phyloP scores from a whole-genome alignment of 2,113 vertebrate genomes.

The Acrocephalus arundinaceus region DNA sequence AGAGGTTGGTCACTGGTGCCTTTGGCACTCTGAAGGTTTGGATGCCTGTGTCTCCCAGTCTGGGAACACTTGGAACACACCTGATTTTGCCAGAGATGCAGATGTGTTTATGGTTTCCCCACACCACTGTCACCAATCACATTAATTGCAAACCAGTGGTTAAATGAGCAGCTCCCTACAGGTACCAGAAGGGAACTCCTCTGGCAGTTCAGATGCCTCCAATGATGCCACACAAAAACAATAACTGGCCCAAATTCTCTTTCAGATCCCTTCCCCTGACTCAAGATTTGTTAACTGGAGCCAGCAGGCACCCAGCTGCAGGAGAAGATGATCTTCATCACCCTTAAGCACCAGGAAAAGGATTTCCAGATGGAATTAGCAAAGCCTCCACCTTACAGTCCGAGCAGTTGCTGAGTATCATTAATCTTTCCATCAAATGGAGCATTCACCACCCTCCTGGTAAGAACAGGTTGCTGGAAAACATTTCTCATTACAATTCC shows the following conservation, averaged over 20 bases:
- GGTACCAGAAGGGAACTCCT: neutral
- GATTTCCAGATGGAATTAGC: conserved; percentile 15
- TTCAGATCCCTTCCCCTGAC: neutral
- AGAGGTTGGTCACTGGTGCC: neutral
- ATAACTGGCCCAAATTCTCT: neutral
- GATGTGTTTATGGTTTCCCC: neutral
- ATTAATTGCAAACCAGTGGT: neutral
- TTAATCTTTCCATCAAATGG: conserved; percentile 1
- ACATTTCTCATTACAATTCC: neutral
- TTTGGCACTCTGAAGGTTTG: neutral
- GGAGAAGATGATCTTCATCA: neutral
- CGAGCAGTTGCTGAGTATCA: neutral
- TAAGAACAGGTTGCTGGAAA: neutral
- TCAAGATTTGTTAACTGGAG: neutral
- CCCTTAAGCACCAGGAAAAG: neutral
- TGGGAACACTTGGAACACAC: neutral
- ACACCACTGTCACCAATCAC: neutral
- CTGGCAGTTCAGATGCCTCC: neutral
- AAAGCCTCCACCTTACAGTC: neutral
- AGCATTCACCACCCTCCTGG: neutral
- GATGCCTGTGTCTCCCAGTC: neutral
- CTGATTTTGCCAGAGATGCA: neutral
- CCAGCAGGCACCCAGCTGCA: neutral
- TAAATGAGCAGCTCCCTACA: neutral
- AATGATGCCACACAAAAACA: neutral